Percentiles rank a stretch among this genome's conserved stretches.
phyloP scores from a whole-genome alignment of 2,888 invertebrate genomes.

The Acronicta psi region DNA sequence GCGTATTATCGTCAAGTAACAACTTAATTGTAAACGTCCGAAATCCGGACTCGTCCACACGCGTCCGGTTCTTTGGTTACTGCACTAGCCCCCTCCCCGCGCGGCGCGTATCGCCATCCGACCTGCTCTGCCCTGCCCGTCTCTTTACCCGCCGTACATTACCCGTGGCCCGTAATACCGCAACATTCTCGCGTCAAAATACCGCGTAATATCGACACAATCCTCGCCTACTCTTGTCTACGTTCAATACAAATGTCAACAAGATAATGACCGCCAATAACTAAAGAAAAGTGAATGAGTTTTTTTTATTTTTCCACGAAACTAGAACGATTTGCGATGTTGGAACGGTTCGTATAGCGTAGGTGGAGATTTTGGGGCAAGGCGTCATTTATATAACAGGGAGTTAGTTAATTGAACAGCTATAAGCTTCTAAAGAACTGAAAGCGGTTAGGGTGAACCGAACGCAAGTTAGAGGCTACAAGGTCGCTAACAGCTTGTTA shows the following conservation, averaged over 20 bases:
- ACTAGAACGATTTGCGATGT: conserved; percentile 27
- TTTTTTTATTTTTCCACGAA: conserved; percentile 38
- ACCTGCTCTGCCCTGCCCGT: conserved; percentile 34
- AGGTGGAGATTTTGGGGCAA: conserved; percentile 22
- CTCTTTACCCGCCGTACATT: conserved; percentile 34
- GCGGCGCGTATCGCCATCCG: conserved; percentile 36
- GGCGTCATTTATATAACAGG: conserved; percentile 25
- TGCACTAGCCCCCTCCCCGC: conserved; percentile 28
- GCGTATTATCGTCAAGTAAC: conserved; percentile 34
- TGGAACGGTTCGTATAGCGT: conserved; percentile 20
- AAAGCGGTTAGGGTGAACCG: conserved; percentile 31
- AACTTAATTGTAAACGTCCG: conserved; percentile 36
- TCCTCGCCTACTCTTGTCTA: conserved; percentile 36
- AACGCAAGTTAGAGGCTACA: conserved; percentile 36
- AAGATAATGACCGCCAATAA: conserved; percentile 55
- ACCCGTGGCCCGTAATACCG: conserved; percentile 49
- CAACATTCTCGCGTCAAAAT: conserved; percentile 50
- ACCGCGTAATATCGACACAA: conserved; percentile 43
- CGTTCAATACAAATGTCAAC: conserved; percentile 50
- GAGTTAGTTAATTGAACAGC: conserved; percentile 42
- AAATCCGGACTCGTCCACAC: conserved; percentile 50
- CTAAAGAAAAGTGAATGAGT: conserved; percentile 49
- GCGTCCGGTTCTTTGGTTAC: conserved; percentile 56
- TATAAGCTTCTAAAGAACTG: conserved; percentile 39
- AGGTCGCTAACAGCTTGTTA: conserved; percentile 53